These are phyloP conservation scores for Drosophila lini DNA, from an alignment of 1,140 invertebrate genomes.

Conservation along the genomic window DNA sequence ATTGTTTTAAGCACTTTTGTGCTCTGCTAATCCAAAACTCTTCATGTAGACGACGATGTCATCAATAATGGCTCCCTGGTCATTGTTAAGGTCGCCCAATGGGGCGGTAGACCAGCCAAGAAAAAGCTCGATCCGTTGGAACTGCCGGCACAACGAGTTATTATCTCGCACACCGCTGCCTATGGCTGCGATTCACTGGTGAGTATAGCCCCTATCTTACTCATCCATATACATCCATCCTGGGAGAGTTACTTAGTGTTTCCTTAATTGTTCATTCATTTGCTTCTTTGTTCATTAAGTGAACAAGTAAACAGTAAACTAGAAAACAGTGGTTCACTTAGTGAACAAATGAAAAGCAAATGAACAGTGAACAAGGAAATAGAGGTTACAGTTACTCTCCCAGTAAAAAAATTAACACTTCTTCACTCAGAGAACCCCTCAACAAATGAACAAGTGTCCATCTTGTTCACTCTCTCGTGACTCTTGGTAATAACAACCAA, in stretches of 20 bases:
- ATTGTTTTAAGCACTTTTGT: constrained; percentile 2
- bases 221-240: background rate
- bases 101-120: constrained; percentile 86
- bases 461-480: background rate
- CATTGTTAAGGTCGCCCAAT: constrained; percentile 84
- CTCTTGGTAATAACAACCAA: background rate
- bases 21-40: constrained; percentile 23
- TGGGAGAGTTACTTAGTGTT: no score
- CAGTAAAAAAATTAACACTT: background rate
- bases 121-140: constrained; percentile 71
- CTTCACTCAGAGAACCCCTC: background rate
- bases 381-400: background rate
- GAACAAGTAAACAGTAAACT: no score
- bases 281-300: no score
- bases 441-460: background rate
- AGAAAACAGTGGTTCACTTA: background rate
- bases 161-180: constrained; percentile 86
- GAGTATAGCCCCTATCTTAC: constrained; percentile 19
- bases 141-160: constrained; percentile 85
- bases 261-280: no score
- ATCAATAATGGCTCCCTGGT: constrained; percentile 50
- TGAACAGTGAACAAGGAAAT: background rate
- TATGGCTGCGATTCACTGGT: constrained; percentile 85
- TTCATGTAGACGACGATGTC: constrained; percentile 41
- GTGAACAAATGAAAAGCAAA: no score